phyloP scores from a whole-genome alignment of 2,113 vertebrate genomes.

The Burhinus oedicnemus region DNA sequence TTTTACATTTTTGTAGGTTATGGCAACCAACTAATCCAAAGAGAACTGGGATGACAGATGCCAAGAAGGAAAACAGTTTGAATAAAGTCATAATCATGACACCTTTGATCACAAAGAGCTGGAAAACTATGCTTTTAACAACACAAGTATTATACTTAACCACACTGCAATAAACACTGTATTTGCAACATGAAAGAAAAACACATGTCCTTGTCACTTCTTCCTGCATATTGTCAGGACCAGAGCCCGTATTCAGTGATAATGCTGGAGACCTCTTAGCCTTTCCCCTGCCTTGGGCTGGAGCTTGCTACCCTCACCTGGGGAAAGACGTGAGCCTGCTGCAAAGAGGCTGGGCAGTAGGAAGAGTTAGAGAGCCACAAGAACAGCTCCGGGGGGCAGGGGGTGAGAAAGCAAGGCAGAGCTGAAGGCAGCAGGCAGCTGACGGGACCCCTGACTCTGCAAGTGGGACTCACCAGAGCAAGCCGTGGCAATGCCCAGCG shows the following conservation, averaged over 20 bases:
- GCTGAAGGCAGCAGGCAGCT: background rate
- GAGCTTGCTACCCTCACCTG: constrained; percentile 31
- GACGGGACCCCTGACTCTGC: background rate
- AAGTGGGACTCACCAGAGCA: accelerated
- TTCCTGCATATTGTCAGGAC: background rate
- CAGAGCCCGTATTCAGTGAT: background rate
- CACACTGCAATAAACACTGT: background rate
- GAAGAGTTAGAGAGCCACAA: background rate
- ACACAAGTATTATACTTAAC: background rate
- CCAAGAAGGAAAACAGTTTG: background rate
- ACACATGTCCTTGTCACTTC: background rate
- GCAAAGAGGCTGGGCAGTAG: background rate
- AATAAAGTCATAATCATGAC: background rate
- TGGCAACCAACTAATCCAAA: constrained; percentile 36
- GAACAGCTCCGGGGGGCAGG: accelerated
- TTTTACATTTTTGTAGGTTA: constrained; percentile 48
- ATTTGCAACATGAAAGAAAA: background rate
- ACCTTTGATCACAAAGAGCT: background rate
- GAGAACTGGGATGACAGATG: background rate
- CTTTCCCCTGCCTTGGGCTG: background rate
- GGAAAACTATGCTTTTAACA: background rate
- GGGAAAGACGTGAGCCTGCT: background rate
- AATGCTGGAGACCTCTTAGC: background rate
- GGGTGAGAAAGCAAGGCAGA: background rate
- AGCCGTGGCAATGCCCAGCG: background rate